phyloP scores from a whole-genome alignment of 2,113 vertebrate species.

The Pristiophorus japonicus region DNA sequence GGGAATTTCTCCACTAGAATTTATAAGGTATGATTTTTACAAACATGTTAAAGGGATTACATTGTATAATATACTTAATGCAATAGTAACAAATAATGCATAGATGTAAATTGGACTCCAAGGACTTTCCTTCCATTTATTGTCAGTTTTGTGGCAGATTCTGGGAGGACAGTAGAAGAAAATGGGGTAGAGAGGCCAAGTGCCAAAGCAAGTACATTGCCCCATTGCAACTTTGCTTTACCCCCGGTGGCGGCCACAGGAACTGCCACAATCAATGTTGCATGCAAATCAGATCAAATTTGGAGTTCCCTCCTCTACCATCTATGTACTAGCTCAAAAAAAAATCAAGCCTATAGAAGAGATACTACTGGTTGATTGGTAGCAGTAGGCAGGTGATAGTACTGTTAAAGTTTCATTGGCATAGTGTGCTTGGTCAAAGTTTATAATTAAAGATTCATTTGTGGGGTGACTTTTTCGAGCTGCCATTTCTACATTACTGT shows the following conservation, averaged over 20 bases:
- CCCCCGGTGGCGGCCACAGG: neutral
- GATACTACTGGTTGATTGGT: no score
- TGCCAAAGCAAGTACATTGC: neutral
- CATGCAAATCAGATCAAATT: neutral
- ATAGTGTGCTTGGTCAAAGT: neutral
- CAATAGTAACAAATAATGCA: neutral
- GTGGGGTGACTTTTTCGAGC: neutral
- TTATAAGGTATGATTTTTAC: neutral
- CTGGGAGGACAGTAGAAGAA: neutral
- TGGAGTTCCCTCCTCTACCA: neutral
- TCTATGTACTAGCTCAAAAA: neutral
- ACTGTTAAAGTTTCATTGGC: no score
- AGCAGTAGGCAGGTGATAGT: no score
- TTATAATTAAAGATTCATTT: neutral
- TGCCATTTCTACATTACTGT: no score
- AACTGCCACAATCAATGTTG: neutral
- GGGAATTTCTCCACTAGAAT: neutral
- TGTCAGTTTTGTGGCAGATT: neutral
- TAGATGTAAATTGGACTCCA: neutral
- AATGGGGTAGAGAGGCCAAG: no score
- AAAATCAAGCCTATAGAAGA: no score
- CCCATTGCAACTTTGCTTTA: neutral
- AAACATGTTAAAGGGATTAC: neutral
- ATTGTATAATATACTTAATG: neutral
- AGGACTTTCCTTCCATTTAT: neutral